Base-by-base conservation (phyloP, 1,140 invertebrate genomes). In the Cepaea nemoralis region DNA sequence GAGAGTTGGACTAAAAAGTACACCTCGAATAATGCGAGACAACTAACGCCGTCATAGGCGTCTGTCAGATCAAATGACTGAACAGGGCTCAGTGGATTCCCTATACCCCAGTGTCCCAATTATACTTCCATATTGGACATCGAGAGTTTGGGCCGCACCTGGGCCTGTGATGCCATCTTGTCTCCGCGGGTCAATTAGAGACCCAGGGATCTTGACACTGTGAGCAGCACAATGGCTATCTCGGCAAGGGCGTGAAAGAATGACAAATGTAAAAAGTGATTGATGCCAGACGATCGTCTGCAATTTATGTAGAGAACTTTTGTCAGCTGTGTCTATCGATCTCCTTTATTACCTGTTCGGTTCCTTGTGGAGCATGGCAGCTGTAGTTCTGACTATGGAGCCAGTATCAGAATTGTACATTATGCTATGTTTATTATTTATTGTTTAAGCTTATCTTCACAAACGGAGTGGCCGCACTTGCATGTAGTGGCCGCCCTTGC, bases 91-190 rank as follows among this genome's bases (percentile, higher is more conserved):
- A 63, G 10, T 63, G 59, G 19, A 27, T 31, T 63, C 59, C 59
- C 12, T 31, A 31, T 63, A 63, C 59, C 59, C 59, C 27, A 63
- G 59, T 31, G 59, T 31, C 59, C 59, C 59, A 63, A 63, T 63
- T 63, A 63, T 63, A 63, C n/a, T 63, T 31, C n/a, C 8, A 63
- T 31, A 63, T 31, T 63, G 59, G 59, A 63, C 59, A 63, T 63
- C n/a, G n/a, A 31, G 59, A 31, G 59, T 63, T 63, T 63, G 59
- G 16, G 59, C 33, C 22, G 27, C 59, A 63, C 59, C 59, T 63
- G 59, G 16, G 59, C 33, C 59, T 10, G 19, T 63, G 59, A 63
- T 27, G 27, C 33, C n/a, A 63, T 27, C 6, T 6, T 0, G 27
- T 63, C 59, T 63, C 59, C 59, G 8, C 5, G 59, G 59, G 33